Evolutionary conservation across 37 sponge, comb jelly and placozoan species (phyloP).

Genomic region (Chondrosia reniformis): DNA sequence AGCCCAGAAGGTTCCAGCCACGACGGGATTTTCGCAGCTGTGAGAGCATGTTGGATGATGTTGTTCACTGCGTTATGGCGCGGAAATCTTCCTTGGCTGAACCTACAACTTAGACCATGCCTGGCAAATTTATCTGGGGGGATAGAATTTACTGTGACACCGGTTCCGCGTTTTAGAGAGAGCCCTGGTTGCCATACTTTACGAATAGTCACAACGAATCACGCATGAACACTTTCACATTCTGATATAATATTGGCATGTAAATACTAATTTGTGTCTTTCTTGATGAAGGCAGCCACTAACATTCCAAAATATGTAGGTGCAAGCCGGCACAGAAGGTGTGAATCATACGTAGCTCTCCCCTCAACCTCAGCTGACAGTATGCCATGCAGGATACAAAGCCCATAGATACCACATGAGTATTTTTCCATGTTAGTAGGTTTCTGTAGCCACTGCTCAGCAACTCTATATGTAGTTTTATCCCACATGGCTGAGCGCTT

Average conservation of each 20-base stretch:
- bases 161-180: no score
- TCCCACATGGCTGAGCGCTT: slow-evolving; percentile 6
- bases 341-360: slow-evolving; percentile 1
- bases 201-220: neutral
- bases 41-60: no score
- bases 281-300: slow-evolving; percentile 22
- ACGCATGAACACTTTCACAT: neutral
- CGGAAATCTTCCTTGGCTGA: no score
- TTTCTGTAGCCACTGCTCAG: slow-evolving; percentile 41
- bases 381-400: slow-evolving; percentile 34
- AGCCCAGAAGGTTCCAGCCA: no score
- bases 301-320: slow-evolving; percentile 49
- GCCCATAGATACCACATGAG: slow-evolving; percentile 54
- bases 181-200: no score
- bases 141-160: no score
- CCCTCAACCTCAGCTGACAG: slow-evolving; percentile 10
- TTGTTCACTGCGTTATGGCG: no score
- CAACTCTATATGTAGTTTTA: neutral
- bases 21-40: no score
- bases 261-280: no score
- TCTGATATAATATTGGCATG: neutral
- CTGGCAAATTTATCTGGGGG: no score
- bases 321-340: slow-evolving; percentile 28
- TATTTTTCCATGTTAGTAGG: slow-evolving; percentile 24
- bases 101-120: no score